phyloP scores from a whole-genome alignment of 2,113 vertebrate genomes.

The Phyllostomus hastatus region DNA sequence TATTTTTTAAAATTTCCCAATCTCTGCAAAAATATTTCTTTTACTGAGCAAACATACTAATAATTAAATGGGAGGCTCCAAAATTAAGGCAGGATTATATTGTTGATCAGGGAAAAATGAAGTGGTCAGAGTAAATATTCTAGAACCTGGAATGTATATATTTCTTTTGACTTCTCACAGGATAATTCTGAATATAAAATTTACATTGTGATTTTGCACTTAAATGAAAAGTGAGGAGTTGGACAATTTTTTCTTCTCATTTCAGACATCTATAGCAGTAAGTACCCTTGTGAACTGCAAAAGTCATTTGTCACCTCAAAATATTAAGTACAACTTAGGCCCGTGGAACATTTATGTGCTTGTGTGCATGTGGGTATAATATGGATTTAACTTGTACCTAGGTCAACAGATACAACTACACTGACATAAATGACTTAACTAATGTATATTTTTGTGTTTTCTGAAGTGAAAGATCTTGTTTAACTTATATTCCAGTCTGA shows the following conservation, averaged over 20 bases:
- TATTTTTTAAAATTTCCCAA: background rate
- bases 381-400: background rate
- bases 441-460: background rate
- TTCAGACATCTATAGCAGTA: background rate
- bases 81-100: background rate
- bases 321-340: background rate
- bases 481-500: constrained; percentile 22
- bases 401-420: background rate
- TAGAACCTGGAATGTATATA: background rate
- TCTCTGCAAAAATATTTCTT: background rate
- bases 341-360: background rate
- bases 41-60: background rate
- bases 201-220: background rate
- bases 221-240: background rate
- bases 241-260: background rate
- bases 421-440: background rate
- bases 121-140: background rate
- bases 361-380: background rate
- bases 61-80: background rate
- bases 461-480: background rate
- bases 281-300: background rate
- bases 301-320: background rate
- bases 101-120: background rate
- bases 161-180: background rate
- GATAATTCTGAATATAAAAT: background rate